Conservation (phyloP, 2,888 invertebrate genomes). For the Thymelicus sylvestris region DNA sequence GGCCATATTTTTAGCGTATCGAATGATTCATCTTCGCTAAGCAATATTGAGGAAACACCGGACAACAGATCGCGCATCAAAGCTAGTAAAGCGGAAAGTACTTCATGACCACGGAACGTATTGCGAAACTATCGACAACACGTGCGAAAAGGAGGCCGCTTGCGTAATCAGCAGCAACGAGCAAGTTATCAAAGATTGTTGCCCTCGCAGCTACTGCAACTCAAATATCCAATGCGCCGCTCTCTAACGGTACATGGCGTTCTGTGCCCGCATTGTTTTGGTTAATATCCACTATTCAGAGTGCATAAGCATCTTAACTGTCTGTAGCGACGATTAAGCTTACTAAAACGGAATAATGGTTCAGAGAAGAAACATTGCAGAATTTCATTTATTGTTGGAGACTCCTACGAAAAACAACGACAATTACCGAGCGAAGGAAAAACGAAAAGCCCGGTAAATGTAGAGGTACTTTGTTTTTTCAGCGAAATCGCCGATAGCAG, state of each 20-base stretch:
- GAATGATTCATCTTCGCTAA: conserved; percentile 1
- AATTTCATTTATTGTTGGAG: conserved; percentile 42
- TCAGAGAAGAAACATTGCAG: conserved; percentile 42
- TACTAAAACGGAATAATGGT: conserved; percentile 23
- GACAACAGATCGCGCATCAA: conserved; percentile 18
- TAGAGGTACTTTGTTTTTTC: conserved; percentile 6
- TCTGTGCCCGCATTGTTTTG: conserved; percentile 71
- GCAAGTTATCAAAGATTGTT: conserved; percentile 72
- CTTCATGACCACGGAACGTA: conserved; percentile 57
- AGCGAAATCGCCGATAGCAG: neutral
- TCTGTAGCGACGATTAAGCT: conserved; percentile 16
- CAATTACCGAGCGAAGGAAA: conserved; percentile 46
- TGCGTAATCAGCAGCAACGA: conserved; percentile 65
- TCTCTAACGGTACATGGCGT: conserved; percentile 68
- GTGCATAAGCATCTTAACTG: conserved; percentile 29
- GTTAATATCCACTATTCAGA: conserved; percentile 51
- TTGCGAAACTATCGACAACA: conserved; percentile 69
- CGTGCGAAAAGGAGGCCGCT: conserved; percentile 75
- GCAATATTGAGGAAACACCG: conserved; percentile 12
- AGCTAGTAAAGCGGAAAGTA: conserved; percentile 39
- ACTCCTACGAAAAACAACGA: conserved; percentile 46
- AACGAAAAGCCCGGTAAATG: conserved; percentile 35
- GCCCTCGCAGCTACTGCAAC: conserved; percentile 65
- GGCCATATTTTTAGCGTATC: neutral
- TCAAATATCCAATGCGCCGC: conserved; percentile 59